phyloP scores from a whole-genome alignment of 2,888 invertebrate genomes.

The Scrobipalpa atriplicella region DNA sequence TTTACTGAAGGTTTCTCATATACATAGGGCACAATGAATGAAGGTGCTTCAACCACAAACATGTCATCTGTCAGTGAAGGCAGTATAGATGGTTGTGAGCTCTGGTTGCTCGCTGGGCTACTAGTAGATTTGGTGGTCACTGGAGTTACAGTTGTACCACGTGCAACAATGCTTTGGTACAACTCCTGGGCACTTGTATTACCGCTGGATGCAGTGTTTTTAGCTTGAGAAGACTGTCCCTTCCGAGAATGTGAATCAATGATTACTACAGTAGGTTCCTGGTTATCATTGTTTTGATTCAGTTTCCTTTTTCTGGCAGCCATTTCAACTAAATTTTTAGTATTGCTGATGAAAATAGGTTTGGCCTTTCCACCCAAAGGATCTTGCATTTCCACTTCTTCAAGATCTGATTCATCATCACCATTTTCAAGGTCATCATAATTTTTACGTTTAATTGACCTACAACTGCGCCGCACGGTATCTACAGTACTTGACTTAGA shows the following conservation, averaged over 20 bases:
- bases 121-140: conserved; percentile 40
- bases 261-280: conserved; percentile 88
- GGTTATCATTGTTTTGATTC: conserved; percentile 64
- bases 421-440: conserved; percentile 80
- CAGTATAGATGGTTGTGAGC: conserved; percentile 85
- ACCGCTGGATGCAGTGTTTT: conserved; percentile 59
- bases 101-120: conserved; percentile 42
- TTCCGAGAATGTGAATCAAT: conserved; percentile 90
- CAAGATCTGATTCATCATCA: conserved; percentile 84
- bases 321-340: conserved; percentile 87
- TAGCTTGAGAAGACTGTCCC: conserved; percentile 76
- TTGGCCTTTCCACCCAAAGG: conserved; percentile 66
- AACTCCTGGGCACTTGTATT: conserved; percentile 84
- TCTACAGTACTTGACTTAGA: conserved; percentile 42
- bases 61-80: conserved; percentile 95
- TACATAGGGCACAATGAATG: conserved; percentile 96
- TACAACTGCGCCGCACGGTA: conserved; percentile 61
- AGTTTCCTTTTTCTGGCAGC: conserved; percentile 80
- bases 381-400: conserved; percentile 84
- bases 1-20: conserved; percentile 94
- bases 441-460: conserved; percentile 78
- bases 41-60: conserved; percentile 96
- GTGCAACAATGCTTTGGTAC: conserved; percentile 79
- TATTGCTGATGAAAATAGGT: conserved; percentile 86
- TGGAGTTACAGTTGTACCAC: conserved; percentile 71